These are phyloP conservation scores for Synanthedon tipuliformis DNA, from an alignment of 2,888 invertebrate species.

Conservation along the genomic window DNA sequence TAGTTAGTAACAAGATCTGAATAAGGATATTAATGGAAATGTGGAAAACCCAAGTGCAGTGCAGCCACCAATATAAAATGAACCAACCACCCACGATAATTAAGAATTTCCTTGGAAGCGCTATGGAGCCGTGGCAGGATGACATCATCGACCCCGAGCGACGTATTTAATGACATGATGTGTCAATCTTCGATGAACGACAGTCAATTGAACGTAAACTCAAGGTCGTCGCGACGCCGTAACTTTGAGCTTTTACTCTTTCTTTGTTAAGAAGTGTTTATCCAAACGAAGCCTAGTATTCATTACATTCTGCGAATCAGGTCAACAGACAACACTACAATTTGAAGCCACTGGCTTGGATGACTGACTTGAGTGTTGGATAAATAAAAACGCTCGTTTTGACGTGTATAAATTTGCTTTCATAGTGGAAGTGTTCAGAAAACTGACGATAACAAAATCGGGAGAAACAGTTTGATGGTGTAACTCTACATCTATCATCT, in stretches of 20 bases:
- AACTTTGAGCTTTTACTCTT: background rate
- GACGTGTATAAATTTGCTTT: too few species aligned
- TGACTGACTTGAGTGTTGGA: too few species aligned
- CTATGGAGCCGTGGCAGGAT: constrained; percentile 5
- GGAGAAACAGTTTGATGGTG: too few species aligned
- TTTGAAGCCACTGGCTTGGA: background rate
- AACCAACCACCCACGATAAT: background rate
- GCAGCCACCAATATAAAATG: too few species aligned
- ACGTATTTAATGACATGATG: background rate
- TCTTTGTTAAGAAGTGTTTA: background rate
- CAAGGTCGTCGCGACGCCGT: background rate
- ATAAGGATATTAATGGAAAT: too few species aligned
- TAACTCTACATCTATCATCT: too few species aligned
- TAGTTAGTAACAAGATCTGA: too few species aligned
- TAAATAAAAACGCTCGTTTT: too few species aligned
- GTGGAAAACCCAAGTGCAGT: too few species aligned
- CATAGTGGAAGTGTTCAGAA: too few species aligned
- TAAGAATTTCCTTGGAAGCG: background rate
- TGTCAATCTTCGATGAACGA: background rate
- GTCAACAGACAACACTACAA: background rate
- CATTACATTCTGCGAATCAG: background rate
- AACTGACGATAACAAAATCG: too few species aligned
- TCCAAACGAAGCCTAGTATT: background rate
- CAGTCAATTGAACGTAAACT: background rate
- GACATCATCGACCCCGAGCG: constrained; percentile 20